Base-by-base conservation (phyloP, 2,113 vertebrate species). In the Poeciliopsis retropinna region DNA sequence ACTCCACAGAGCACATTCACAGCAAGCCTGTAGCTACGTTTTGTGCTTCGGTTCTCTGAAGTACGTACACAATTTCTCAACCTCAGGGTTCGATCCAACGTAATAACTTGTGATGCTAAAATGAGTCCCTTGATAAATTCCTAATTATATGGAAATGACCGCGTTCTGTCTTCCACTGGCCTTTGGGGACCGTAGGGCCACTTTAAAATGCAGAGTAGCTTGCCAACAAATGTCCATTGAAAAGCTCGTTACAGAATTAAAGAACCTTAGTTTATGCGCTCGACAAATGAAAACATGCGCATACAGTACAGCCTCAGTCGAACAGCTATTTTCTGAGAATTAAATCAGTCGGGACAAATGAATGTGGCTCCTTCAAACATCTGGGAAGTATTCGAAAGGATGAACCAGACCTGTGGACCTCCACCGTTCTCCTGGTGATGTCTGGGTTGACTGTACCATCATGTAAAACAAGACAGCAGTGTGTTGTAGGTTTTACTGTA, bases 111-210 rank as follows among this genome's bases (percentile, higher is more conserved):
- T 81, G 72, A 80, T 85, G 83, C 85, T 87, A 34, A 81, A 89
- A 83, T 31, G 82, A 41, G 76, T 68, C 76, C 70, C 79, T 73
- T 85, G 88, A 87, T 88, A 70, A 84, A 88, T 81, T 87, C 81
- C 63, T 88, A 87, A 87, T 91, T 87, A 85, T 77, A 79, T 73
- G 82, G 79, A 85, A 87, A 87, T 81, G 86, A 78, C 70, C 84
- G 76, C 70, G 70, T 64, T 85, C 60, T 68, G 64, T 79, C 77
- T 73, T 78, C 77, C 81, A 75, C 51, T 77, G 72, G 83, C 77
- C 79, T 79, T 60, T 79, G 74, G 83, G 84, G 76, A 67, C 75
- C 83, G 32, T 1, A 29, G 61, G 78, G 66, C 31, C 10, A 27
- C 64, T 57, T 71, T 79, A 79, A 57, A 88, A 87, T 57, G 37